Conservation (phyloP, 2,888 invertebrate genomes). For the Hyppa rectilinea region DNA sequence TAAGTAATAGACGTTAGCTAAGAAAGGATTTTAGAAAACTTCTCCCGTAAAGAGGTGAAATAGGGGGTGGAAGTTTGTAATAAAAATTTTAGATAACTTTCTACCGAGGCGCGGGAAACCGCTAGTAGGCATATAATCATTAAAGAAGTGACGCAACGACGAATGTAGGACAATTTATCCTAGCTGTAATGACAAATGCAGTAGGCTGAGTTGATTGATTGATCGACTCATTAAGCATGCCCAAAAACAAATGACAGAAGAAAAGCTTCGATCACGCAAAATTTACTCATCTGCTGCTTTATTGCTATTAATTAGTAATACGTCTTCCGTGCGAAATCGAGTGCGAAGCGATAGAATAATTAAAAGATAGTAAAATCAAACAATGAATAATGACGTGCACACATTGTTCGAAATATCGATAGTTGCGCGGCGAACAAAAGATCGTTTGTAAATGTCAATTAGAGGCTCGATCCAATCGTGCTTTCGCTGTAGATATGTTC, state of each 20-base stretch:
- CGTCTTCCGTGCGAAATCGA: conserved; percentile 41
- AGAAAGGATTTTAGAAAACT: too few species aligned
- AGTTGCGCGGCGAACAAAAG: conserved; percentile 76
- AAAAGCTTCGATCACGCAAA: conserved; percentile 25
- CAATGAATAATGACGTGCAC: conserved; percentile 46
- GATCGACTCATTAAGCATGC: neutral
- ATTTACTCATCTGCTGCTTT: conserved; percentile 5
- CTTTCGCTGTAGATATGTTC: conserved; percentile 75
- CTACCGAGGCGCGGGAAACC: too few species aligned
- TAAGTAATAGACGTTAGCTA: too few species aligned
- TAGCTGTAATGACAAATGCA: neutral
- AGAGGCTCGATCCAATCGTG: conserved; percentile 65
- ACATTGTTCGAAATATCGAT: conserved; percentile 57
- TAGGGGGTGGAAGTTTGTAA: too few species aligned
- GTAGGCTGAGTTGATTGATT: conserved; percentile 10
- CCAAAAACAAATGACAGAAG: conserved; percentile 4
- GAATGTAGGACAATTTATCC: neutral
- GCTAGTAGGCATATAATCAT: neutral
- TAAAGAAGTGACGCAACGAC: neutral
- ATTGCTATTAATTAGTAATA: conserved; percentile 30
- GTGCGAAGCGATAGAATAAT: conserved; percentile 37
- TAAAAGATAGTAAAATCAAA: conserved; percentile 57
- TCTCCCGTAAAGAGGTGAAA: too few species aligned
- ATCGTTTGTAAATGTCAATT: conserved; percentile 83
- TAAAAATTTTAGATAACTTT: too few species aligned